Evolutionary conservation across 2,888 invertebrate genomes (phyloP).

Genomic region (Chrysotoxum bicinctum): DNA sequence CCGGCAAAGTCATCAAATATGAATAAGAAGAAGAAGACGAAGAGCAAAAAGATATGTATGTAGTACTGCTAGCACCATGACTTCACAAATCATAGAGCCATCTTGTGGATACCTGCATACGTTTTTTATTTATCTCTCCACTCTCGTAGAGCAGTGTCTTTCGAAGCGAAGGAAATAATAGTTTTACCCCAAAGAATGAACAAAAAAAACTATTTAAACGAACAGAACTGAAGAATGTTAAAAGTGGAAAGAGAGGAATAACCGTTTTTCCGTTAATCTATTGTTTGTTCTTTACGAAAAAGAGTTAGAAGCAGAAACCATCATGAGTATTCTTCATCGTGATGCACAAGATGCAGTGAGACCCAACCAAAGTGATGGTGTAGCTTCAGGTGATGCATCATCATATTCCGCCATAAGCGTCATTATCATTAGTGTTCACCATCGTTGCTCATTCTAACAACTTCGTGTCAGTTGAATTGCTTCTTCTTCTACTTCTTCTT

Average conservation of each 20-base stretch:
- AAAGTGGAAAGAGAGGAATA: slow-evolving; percentile 28
- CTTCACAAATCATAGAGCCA: slow-evolving; percentile 60
- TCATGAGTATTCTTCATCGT: not conserved
- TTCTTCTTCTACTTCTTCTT: slow-evolving; percentile 11
- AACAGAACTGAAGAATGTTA: slow-evolving; percentile 17
- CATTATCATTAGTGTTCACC: slow-evolving; percentile 67
- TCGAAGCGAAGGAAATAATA: not conserved
- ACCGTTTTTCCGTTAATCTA: slow-evolving; percentile 67
- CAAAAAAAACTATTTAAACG: slow-evolving; percentile 7
- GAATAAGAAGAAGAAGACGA: not conserved
- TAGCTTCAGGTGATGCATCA: slow-evolving; percentile 52
- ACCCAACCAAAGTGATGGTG: not conserved
- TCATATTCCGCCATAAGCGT: slow-evolving; percentile 55
- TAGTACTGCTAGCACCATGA: slow-evolving; percentile 10
- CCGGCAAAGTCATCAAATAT: slow-evolving; percentile 22
- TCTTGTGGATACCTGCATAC: slow-evolving; percentile 11
- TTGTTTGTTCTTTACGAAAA: slow-evolving; percentile 58
- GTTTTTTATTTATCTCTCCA: not conserved
- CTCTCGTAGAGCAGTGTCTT: not conserved
- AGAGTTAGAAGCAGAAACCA: slow-evolving; percentile 22
- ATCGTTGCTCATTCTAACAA: slow-evolving; percentile 64
- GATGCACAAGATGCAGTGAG: not conserved
- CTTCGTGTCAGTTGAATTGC: slow-evolving; percentile 52
- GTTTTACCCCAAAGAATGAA: not conserved
- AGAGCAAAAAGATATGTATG: not conserved